phyloP scores from a whole-genome alignment of 2,888 invertebrate species.

The Dichetophora obliterata region DNA sequence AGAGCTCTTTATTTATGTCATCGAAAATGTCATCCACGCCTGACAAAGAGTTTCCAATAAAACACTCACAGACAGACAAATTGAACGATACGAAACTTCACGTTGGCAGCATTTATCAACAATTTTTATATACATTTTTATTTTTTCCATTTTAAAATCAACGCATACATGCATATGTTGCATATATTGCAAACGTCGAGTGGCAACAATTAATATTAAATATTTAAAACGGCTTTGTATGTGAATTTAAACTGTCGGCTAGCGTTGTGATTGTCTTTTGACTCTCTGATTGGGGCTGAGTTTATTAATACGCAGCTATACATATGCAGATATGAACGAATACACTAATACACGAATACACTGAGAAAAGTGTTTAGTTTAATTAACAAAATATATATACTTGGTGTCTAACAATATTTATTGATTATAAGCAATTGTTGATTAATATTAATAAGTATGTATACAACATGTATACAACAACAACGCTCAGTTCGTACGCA shows the following conservation, averaged over 20 bases:
- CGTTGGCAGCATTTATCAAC: background rate
- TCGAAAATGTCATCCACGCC: conserved; percentile 9
- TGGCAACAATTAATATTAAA: conserved; percentile 49
- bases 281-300: background rate
- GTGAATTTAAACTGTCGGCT: conserved; percentile 34
- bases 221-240: conserved; percentile 43
- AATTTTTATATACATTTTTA: background rate
- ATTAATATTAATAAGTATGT: too few species aligned
- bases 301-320: background rate
- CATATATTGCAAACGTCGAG: conserved; percentile 43
- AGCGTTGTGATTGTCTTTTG: background rate
- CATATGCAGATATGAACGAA: background rate
- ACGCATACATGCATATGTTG: background rate
- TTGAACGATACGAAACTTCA: background rate
- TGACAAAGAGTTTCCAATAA: background rate
- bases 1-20: background rate
- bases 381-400: too few species aligned
- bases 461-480: too few species aligned
- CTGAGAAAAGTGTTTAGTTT: too few species aligned
- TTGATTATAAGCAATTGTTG: too few species aligned
- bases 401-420: too few species aligned
- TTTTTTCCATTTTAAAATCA: background rate
- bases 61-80: background rate
- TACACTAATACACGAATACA: too few species aligned
- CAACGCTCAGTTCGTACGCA: too few species aligned